These are phyloP conservation scores for Sebastes goodei DNA, from an alignment of 2,797 vertebrate genomes.

Conservation along the genomic window DNA sequence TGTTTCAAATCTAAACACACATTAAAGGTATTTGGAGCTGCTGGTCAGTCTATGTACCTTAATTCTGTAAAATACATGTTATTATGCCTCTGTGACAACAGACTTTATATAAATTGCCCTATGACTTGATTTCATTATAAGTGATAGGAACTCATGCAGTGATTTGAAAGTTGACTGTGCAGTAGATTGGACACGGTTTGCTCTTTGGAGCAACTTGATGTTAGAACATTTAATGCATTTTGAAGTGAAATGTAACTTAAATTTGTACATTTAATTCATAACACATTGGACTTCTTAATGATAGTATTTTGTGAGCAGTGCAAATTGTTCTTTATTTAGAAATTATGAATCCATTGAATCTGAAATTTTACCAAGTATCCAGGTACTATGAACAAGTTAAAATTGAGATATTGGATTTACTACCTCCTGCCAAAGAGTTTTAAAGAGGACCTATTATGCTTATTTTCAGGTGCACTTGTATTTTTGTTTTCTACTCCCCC, in stretches of 20 bases:
- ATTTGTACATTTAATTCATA: conserved; percentile 28
- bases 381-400: neutral
- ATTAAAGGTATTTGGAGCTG: conserved; percentile 85
- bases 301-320: conserved; percentile 10
- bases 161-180: conserved; percentile 43
- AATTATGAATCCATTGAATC: neutral
- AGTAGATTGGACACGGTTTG: conserved; percentile 33
- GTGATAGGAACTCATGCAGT: conserved; percentile 49
- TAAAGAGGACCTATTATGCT: too few relatives aligned
- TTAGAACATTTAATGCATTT: conserved; percentile 49
- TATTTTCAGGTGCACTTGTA: too few relatives aligned
- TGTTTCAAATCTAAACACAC: conserved; percentile 60
- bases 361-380: neutral
- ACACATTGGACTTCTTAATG: conserved; percentile 19
- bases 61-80: conserved; percentile 65
- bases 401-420: neutral
- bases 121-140: conserved; percentile 54
- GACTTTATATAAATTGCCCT: conserved; percentile 45
- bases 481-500: too few relatives aligned
- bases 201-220: conserved; percentile 28
- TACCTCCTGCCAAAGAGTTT: conserved; percentile 4
- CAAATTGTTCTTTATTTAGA: conserved; percentile 11
- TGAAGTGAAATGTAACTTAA: conserved; percentile 32
- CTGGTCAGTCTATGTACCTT: conserved; percentile 86
- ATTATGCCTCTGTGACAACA: conserved; percentile 50